Evolutionary conservation across 2,888 invertebrate species (phyloP).

Genomic region (Adineta ricciae): DNA sequence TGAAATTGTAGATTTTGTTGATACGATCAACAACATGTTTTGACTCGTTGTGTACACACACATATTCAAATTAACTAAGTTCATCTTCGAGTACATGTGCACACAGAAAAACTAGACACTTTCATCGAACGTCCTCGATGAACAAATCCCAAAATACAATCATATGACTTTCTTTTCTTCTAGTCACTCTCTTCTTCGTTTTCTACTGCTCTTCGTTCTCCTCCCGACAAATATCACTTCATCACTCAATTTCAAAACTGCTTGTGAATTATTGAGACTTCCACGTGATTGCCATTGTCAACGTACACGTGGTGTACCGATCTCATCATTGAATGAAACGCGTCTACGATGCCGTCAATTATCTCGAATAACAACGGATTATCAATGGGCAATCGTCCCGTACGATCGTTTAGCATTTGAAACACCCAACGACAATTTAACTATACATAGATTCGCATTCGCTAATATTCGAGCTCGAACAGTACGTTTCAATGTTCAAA

Average conservation of each 20-base stretch:
- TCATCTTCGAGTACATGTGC: too few relatives aligned
- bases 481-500: slow-evolving; percentile 8
- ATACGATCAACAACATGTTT: too few relatives aligned
- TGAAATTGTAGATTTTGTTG: too few relatives aligned
- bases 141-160: too few relatives aligned
- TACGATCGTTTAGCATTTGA: slow-evolving; percentile 21
- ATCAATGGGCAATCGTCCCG: neutral
- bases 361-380: neutral
- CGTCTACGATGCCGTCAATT: slow-evolving; percentile 10
- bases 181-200: neutral
- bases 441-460: neutral
- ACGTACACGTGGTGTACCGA: neutral
- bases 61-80: too few relatives aligned
- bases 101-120: too few relatives aligned
- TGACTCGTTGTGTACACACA: too few relatives aligned
- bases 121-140: too few relatives aligned
- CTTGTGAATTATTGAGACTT: neutral
- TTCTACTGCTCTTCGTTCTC: neutral
- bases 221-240: neutral
- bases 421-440: neutral
- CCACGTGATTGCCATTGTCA: slow-evolving; percentile 18
- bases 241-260: neutral
- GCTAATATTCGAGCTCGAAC: neutral
- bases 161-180: neutral
- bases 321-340: slow-evolving; percentile 10